phyloP scores from a whole-genome alignment of 2,888 invertebrate genomes.

The Sturmia bella region DNA sequence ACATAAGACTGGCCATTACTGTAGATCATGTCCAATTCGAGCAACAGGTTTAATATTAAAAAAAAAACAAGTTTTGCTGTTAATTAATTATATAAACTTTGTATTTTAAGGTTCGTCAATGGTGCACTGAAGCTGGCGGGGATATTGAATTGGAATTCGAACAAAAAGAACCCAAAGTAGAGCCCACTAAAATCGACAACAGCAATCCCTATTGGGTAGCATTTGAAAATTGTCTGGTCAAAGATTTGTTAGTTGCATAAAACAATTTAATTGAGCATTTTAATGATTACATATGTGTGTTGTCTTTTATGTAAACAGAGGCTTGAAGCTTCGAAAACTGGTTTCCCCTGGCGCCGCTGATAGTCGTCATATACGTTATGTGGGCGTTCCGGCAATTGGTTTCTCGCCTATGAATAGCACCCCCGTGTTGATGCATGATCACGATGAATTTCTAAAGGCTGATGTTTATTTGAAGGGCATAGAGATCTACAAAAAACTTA shows the following conservation, averaged over 20 bases:
- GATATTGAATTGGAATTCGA: slow-evolving; percentile 86
- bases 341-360: slow-evolving; percentile 96
- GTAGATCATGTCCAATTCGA: slow-evolving; percentile 84
- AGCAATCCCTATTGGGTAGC: slow-evolving; percentile 88
- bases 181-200: slow-evolving; percentile 85
- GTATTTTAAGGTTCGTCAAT: slow-evolving; percentile 81
- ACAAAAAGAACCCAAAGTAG: slow-evolving; percentile 85
- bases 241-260: slow-evolving; percentile 83
- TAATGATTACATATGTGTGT: background rate
- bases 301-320: slow-evolving; percentile 82
- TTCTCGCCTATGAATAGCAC: slow-evolving; percentile 96
- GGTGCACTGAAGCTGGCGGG: slow-evolving; percentile 89
- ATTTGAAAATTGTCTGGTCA: slow-evolving; percentile 83
- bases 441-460: slow-evolving; percentile 92
- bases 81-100: slow-evolving; percentile 16
- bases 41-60: slow-evolving; percentile 82
- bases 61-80: background rate
- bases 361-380: slow-evolving; percentile 89
- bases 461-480: slow-evolving; percentile 92
- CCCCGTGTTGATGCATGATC: slow-evolving; percentile 92
- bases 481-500: slow-evolving; percentile 84
- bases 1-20: slow-evolving; percentile 85
- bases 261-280: background rate
- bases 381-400: slow-evolving; percentile 92
- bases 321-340: slow-evolving; percentile 85